phyloP scores from a whole-genome alignment of 1,140 invertebrate species.

The Portunus trituberculatus region DNA sequence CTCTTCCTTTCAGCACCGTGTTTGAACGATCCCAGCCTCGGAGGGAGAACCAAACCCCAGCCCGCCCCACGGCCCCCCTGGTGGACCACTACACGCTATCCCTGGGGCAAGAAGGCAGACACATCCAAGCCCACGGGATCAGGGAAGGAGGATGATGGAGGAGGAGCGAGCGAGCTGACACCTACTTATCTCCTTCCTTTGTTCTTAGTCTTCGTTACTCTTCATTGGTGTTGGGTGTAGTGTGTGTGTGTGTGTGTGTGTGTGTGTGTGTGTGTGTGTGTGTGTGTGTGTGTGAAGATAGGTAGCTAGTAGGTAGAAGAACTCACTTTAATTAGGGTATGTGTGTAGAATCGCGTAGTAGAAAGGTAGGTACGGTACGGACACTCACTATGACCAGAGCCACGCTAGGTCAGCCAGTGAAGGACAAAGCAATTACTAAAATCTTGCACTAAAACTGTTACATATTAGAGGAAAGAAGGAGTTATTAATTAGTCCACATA shows the following conservation, averaged over 20 bases:
- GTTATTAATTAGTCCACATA: too few species aligned
- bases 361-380: not conserved
- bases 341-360: not conserved
- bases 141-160: not conserved
- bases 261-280: not conserved
- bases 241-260: not conserved
- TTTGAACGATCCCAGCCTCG: conserved; percentile 61
- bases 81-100: conserved; percentile 67
- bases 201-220: not conserved
- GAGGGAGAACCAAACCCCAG: not conserved
- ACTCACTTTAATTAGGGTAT: not conserved
- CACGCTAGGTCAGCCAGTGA: not conserved
- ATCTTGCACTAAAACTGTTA: too few species aligned
- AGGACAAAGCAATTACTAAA: not conserved
- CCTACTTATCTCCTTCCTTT: not conserved
- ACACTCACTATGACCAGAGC: not conserved
- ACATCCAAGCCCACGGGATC: conserved; percentile 20
- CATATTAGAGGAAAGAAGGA: too few species aligned
- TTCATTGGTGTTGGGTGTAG: conserved; percentile 30
- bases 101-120: conserved; percentile 60
- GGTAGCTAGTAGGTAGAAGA: not conserved
- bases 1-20: conserved; percentile 53
- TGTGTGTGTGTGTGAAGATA: not conserved
- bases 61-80: conserved; percentile 53
- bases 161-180: not conserved